phyloP scores from a whole-genome alignment of 2,113 vertebrate species.

The Glaucidium brasilianum region DNA sequence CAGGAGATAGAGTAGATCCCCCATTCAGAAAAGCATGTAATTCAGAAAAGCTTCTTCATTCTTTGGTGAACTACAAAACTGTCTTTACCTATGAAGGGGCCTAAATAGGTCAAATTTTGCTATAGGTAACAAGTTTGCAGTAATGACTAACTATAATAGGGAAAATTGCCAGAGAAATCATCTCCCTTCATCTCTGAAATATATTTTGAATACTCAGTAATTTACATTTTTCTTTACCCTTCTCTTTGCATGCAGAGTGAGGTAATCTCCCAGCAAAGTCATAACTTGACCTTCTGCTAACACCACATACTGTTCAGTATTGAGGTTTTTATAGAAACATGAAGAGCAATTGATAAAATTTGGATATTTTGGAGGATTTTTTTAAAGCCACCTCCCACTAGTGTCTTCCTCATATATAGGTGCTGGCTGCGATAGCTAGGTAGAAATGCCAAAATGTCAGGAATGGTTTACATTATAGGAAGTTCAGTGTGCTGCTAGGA shows the following conservation, averaged over 20 bases:
- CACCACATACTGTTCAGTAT: not conserved
- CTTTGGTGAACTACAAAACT: not conserved
- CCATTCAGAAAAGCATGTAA: not conserved
- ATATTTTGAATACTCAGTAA: not conserved
- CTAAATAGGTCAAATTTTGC: not conserved
- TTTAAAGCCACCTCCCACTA: not conserved
- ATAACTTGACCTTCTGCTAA: not conserved
- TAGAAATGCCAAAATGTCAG: not conserved
- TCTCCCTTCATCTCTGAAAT: not conserved
- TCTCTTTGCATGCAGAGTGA: not conserved
- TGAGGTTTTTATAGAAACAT: not conserved
- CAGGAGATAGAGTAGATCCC: not conserved
- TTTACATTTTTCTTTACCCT: not conserved
- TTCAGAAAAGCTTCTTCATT: not conserved
- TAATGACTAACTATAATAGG: not conserved
- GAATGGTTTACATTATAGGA: not conserved
- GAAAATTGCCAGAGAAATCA: not conserved
- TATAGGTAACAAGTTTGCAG: not conserved
- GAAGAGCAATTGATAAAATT: not conserved
- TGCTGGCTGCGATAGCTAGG: not conserved
- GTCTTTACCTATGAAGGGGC: not conserved
- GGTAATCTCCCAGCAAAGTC: not conserved
- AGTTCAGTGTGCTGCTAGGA: not conserved
- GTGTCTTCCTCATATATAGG: not conserved
- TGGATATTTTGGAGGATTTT: not conserved